Evolutionary conservation across 2,888 invertebrate species (phyloP).

Genomic region (Bembecia ichneumoniformis): DNA sequence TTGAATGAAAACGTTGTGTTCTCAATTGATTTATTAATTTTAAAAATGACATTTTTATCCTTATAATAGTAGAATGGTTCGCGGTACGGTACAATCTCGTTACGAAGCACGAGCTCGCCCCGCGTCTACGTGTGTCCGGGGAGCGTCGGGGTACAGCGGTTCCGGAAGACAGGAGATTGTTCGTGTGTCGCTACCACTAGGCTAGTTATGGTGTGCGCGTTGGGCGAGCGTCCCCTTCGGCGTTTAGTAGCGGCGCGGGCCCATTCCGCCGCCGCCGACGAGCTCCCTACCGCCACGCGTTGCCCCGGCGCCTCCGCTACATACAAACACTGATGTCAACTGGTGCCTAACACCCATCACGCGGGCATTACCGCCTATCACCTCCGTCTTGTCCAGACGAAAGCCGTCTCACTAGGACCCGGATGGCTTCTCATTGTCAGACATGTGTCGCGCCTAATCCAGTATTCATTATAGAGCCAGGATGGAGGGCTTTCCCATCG

Average conservation of each 20-base stretch:
- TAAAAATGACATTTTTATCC: constrained; percentile 35
- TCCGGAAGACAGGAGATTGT: constrained; percentile 12
- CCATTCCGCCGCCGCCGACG: constrained; percentile 44
- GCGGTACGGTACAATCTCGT: constrained; percentile 16
- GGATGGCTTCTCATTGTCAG: too few species aligned
- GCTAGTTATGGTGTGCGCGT: constrained; percentile 2
- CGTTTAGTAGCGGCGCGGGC: constrained; percentile 64
- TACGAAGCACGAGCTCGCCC: constrained; percentile 10
- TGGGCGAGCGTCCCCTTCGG: constrained; percentile 13
- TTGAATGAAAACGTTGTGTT: constrained; percentile 39
- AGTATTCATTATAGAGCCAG: neutral
- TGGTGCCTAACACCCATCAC: too few species aligned
- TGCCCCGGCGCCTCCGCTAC: constrained; percentile 49
- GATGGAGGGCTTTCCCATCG: neutral
- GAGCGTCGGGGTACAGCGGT: constrained; percentile 8
- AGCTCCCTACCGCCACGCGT: constrained; percentile 39
- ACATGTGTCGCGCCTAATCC: too few species aligned
- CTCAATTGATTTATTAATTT: constrained; percentile 33
- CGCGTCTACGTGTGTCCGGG: constrained; percentile 8
- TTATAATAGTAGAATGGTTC: constrained; percentile 21
- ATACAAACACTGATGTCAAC: constrained; percentile 19
- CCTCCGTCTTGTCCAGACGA: constrained; percentile 5
- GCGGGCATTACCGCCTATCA: too few species aligned
- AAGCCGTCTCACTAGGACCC: too few species aligned
- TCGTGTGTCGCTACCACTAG: constrained; percentile 15